Percentiles rank a stretch among this genome's conserved stretches.
Evolutionary conservation across 1,140 invertebrate species (phyloP).

Genomic region (Ganaspis sp.): DNA sequence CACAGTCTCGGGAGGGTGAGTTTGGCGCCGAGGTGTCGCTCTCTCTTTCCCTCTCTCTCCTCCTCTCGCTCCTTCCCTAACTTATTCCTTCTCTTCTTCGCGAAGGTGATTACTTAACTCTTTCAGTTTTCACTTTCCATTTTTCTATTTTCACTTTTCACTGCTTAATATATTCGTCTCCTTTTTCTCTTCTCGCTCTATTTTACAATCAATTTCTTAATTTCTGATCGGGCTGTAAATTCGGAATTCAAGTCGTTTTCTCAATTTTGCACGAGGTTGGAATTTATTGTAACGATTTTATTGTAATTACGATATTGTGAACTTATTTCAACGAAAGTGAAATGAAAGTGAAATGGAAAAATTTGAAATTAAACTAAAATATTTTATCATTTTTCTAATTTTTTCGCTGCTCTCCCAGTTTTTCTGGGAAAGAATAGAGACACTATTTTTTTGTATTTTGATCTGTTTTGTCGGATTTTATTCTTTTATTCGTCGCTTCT

Average conservation of each 20-base stretch:
- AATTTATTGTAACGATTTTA: no score
- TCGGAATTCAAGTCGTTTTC: no score
- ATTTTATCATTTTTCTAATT: no score
- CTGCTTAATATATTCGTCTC: conserved; percentile 27
- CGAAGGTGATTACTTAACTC: background rate
- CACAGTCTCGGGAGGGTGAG: conserved; percentile 75
- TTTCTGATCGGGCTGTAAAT: no score
- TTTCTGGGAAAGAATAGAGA: no score
- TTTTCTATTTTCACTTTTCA: conserved; percentile 42
- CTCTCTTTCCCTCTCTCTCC: conserved; percentile 55
- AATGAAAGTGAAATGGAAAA: no score
- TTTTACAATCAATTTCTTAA: no score
- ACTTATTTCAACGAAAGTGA: no score
- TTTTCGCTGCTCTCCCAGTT: no score
- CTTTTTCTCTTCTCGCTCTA: conserved; percentile 29
- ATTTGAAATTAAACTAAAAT: no score
- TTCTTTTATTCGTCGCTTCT: background rate
- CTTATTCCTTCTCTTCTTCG: conserved; percentile 15
- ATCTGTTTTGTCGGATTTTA: background rate
- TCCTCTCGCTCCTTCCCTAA: conserved; percentile 40
- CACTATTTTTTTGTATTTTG: background rate
- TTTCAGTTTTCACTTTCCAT: conserved; percentile 46
- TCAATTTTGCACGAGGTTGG: no score
- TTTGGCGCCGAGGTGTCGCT: conserved; percentile 76
- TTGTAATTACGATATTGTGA: no score